Percentiles rank a stretch among this genome's conserved stretches.
Evolutionary conservation across 2,888 invertebrate genomes (phyloP).

Genomic region (Tupiocoris notatus): DNA sequence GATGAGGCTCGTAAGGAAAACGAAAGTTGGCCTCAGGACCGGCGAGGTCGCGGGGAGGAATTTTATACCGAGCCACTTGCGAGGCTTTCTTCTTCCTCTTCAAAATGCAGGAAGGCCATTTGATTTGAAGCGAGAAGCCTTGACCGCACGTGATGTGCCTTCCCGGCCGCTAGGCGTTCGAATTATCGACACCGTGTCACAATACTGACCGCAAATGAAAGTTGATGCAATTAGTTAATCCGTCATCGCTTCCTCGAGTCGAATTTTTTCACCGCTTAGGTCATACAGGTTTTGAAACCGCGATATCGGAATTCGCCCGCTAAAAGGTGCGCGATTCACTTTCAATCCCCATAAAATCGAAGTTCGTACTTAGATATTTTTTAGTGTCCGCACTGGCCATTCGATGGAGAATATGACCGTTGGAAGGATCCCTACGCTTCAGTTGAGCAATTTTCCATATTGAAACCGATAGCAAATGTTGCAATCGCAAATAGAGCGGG

Average conservation of each 20-base stretch:
- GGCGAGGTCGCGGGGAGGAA: slow-evolving; percentile 2
- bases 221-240: slow-evolving; percentile 15
- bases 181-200: slow-evolving; percentile 19
- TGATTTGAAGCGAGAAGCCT: background rate
- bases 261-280: no score
- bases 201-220: slow-evolving; percentile 20
- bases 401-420: no score
- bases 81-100: slow-evolving; percentile 24
- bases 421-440: no score
- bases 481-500: slow-evolving; percentile 35
- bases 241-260: no score
- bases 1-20: slow-evolving; percentile 21
- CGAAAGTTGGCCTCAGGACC: slow-evolving; percentile 13
- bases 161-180: background rate
- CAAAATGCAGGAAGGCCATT: slow-evolving; percentile 30
- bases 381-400: no score
- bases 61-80: slow-evolving; percentile 19
- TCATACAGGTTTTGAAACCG: no score
- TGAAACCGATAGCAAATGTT: slow-evolving; percentile 4
- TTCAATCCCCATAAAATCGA: no score
- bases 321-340: no score
- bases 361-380: no score
- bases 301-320: no score
- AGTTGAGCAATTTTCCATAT: no score
- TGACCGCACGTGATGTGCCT: slow-evolving; percentile 26